Evolutionary conservation across 2,888 invertebrate genomes (phyloP).

Genomic region (Calephelis perditalis): DNA sequence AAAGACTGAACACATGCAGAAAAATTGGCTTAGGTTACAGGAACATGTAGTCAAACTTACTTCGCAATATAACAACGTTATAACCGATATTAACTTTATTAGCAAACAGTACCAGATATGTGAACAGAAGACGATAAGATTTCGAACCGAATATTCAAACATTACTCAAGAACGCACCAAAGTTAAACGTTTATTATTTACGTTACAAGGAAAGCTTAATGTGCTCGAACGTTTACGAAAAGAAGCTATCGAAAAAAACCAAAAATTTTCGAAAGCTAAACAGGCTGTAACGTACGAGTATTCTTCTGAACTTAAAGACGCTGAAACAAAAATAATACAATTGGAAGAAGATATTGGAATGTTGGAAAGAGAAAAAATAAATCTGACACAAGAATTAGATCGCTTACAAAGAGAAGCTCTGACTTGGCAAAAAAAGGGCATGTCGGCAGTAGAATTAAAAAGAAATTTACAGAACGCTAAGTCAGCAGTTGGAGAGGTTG

Average conservation of each 20-base stretch:
- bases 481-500: conserved; percentile 83
- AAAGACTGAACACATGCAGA: conserved; percentile 81
- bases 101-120: conserved; percentile 83
- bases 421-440: conserved; percentile 88
- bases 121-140: conserved; percentile 85
- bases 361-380: conserved; percentile 81
- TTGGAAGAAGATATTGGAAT: conserved; percentile 83
- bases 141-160: conserved; percentile 81
- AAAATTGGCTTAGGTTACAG: conserved; percentile 88
- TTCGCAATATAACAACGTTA: conserved; percentile 81
- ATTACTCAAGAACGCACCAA: conserved; percentile 74
- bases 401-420: conserved; percentile 82
- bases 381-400: conserved; percentile 80
- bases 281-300: conserved; percentile 78
- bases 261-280: conserved; percentile 72
- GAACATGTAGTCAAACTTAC: conserved; percentile 83
- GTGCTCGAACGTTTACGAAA: conserved; percentile 79
- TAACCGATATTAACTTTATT: conserved; percentile 83
- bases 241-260: conserved; percentile 77
- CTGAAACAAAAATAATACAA: conserved; percentile 82
- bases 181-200: conserved; percentile 78
- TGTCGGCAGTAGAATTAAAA: conserved; percentile 84
- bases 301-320: conserved; percentile 75
- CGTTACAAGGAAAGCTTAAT: conserved; percentile 79
- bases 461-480: conserved; percentile 82